Base-by-base conservation (phyloP, 2,888 invertebrate species). In the Noctua janthina region DNA sequence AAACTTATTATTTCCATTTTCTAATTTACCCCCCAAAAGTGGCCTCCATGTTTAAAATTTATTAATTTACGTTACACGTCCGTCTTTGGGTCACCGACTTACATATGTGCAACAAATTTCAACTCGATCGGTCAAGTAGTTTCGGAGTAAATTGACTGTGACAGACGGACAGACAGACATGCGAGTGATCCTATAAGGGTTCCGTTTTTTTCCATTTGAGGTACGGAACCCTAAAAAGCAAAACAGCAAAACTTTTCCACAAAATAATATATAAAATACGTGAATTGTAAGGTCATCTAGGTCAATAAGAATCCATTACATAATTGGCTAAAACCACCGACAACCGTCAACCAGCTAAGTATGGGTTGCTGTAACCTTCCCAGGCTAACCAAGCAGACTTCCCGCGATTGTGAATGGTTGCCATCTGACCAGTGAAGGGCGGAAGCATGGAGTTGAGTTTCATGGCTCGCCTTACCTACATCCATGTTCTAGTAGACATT, bases 351-450 rank as follows among this genome's bases (percentile, higher is more conserved):
- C 29, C n/a, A 17, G n/a, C 7, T 35, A 71, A 76, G 74, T 76
- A 68, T 76, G 67, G 84, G 87, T 76, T 87, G 35, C 66, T 64
- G 46, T 71, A 74, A 85, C 85, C 85, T 85, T 85, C 84, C 51
- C 64, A 51, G 74, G 51, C 35, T 69, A 85, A 46, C 85, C 81
- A 76, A 74, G 78, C 88, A 78, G 76, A 86, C 64, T 87, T 86
- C 86, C 85, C 77, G 75, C 49, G 69, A 78, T 76, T 78, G 86
- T 85, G 54, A 76, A 76, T 73, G 56, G 59, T 59, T 39, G 68
- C 73, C 71, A 77, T 59, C 77, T 84, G 70, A 81, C 56, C 74
- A 81, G 86, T 87, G 87, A 77, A 85, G 78, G 89, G 85, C 83
- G 82, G 84, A 86, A 83, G 79, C 72, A 77, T 73, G 70, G 81